These are phyloP conservation scores for Chelidonichthys spinosus DNA, from an alignment of 2,797 vertebrate genomes.

Conservation along the genomic window DNA sequence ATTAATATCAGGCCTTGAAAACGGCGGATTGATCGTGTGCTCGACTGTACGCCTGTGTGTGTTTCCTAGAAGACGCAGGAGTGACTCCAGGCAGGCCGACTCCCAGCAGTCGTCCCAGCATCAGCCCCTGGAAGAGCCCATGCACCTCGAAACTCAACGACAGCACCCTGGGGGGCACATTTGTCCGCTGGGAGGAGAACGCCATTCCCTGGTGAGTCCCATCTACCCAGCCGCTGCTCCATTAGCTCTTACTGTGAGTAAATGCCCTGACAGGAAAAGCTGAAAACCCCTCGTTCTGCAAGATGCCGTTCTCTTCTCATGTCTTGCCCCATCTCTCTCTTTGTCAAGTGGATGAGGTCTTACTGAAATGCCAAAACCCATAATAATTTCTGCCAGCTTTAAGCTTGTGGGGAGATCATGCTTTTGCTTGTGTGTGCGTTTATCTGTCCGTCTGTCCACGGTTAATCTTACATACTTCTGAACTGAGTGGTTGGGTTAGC, in stretches of 20 bases:
- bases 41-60: conserved; percentile 14
- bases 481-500: background rate
- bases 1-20: too few species aligned
- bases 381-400: background rate
- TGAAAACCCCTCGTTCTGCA: background rate
- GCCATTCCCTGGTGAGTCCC: conserved; percentile 90
- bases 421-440: too few species aligned
- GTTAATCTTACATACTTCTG: background rate
- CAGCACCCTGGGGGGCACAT: conserved; percentile 81
- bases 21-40: too few species aligned
- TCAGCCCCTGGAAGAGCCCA: conserved; percentile 73
- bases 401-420: too few species aligned
- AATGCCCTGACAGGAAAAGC: background rate
- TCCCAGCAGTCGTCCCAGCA: conserved; percentile 31
- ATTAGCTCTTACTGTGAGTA: background rate
- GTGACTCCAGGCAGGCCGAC: conserved; percentile 32
- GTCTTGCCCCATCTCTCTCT: background rate
- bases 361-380: background rate
- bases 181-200: conserved; percentile 90
- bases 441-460: background rate
- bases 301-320: background rate
- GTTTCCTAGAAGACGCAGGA: conserved; percentile 44
- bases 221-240: background rate
- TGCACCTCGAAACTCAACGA: conserved; percentile 80
- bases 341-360: background rate